phyloP scores from a whole-genome alignment of 2,888 invertebrate genomes.

The Ferdinandea cuprea region DNA sequence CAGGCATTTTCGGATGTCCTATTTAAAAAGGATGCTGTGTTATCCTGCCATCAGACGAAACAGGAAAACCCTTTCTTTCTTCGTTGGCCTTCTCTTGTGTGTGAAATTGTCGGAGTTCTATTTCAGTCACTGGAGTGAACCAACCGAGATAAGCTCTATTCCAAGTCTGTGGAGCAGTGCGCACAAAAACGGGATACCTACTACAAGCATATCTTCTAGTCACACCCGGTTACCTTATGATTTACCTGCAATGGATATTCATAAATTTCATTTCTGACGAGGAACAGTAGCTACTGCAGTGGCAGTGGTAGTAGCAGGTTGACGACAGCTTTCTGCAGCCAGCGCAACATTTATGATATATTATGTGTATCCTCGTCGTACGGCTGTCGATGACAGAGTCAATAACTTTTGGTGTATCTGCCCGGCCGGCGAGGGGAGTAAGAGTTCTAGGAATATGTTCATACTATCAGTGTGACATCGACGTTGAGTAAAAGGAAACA shows the following conservation, averaged over 20 bases:
- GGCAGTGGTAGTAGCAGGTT: conserved; percentile 50
- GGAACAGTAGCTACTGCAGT: conserved; percentile 34
- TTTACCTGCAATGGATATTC: conserved; percentile 69
- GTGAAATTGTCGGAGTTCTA: conserved; percentile 8
- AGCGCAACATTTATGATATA: conserved; percentile 67
- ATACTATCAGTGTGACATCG: conserved; percentile 43
- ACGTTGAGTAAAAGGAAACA: conserved; percentile 19
- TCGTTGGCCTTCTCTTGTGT: conserved; percentile 36
- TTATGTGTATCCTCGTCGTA: conserved; percentile 57
- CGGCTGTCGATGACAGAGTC: conserved; percentile 72
- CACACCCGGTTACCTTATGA: conserved; percentile 70
- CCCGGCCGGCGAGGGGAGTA: conserved; percentile 14
- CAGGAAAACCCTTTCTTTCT: conserved; percentile 72
- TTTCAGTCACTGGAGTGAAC: conserved; percentile 62
- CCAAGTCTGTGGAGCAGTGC: conserved; percentile 47
- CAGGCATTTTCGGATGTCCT: conserved; percentile 59
- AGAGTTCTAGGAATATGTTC: conserved; percentile 20
- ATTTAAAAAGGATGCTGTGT: conserved; percentile 65
- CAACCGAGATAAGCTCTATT: conserved; percentile 57
- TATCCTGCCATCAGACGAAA: conserved; percentile 62
- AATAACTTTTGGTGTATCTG: conserved; percentile 56
- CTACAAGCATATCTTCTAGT: conserved; percentile 62
- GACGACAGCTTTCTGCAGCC: conserved; percentile 67
- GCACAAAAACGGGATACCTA: conserved; percentile 35
- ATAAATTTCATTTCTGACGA: conserved; percentile 60